phyloP scores from a whole-genome alignment of 2,888 invertebrate genomes.

The Ichneumon xanthorius region DNA sequence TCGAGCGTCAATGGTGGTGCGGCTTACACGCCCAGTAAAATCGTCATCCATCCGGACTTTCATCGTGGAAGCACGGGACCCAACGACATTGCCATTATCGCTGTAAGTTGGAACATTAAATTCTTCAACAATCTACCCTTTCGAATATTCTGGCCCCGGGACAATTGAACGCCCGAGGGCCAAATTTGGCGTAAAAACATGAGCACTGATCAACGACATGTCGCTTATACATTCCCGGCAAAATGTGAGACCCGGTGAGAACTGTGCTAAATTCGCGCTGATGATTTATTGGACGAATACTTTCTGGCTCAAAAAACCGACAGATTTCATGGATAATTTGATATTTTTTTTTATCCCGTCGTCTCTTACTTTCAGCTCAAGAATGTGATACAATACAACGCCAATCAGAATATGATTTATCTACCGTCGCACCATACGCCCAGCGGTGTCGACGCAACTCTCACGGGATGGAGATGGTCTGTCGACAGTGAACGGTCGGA shows the following conservation, averaged over 20 bases:
- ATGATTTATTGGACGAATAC: no score
- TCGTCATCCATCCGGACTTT: not conserved
- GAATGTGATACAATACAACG: not conserved
- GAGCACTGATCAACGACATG: no score
- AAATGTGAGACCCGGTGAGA: no score
- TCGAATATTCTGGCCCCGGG: not conserved
- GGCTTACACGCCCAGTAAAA: not conserved
- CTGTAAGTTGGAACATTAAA: not conserved
- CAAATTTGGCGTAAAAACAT: no score
- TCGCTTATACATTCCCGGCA: no score
- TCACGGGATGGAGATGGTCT: conserved; percentile 41
- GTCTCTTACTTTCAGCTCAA: not conserved
- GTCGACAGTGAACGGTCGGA: not conserved
- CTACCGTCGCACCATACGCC: conserved; percentile 1
- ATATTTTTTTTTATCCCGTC: no score
- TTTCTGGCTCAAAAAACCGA: no score
- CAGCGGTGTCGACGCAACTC: conserved; percentile 2
- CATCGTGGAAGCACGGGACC: not conserved
- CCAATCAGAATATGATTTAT: not conserved
- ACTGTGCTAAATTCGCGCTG: no score
- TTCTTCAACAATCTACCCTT: no score
- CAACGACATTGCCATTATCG: not conserved
- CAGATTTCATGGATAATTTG: no score
- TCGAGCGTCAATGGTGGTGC: not conserved
- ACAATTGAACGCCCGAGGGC: not conserved